phyloP scores from a whole-genome alignment of 2,113 vertebrate species.

The Todiramphus saurophagus region DNA sequence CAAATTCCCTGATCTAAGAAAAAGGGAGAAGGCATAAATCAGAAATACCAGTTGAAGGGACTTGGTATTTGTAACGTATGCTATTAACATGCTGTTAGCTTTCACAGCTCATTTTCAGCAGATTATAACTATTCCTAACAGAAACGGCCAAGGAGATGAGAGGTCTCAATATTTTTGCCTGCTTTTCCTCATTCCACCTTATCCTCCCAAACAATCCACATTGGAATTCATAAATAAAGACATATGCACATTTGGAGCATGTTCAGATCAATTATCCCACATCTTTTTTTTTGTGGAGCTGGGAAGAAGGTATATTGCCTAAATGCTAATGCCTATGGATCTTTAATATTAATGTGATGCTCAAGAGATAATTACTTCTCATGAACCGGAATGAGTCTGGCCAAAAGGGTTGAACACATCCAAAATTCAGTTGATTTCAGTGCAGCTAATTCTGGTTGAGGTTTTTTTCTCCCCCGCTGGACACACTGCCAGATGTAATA shows the following conservation, averaged over 20 bases:
- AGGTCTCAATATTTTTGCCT: conserved; percentile 17
- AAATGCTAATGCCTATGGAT: conserved; percentile 47
- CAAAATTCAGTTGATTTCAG: conserved; percentile 57
- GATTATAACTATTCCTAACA: conserved; percentile 24
- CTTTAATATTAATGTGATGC: conserved; percentile 65
- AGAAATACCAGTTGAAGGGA: neutral
- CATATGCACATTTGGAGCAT: conserved; percentile 56
- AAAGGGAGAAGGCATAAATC: neutral
- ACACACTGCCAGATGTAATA: conserved; percentile 63
- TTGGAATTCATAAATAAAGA: conserved; percentile 63
- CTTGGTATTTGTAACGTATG: neutral
- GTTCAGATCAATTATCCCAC: conserved; percentile 60
- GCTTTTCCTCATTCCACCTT: conserved; percentile 9
- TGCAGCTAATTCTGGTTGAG: conserved; percentile 43
- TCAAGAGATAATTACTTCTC: conserved; percentile 66
- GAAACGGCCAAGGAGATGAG: conserved; percentile 16
- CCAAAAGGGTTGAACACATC: conserved; percentile 54
- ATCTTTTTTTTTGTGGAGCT: conserved; percentile 28
- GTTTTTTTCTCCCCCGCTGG: neutral
- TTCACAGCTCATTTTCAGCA: conserved; percentile 26
- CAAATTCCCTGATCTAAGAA: neutral
- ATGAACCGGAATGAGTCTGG: conserved; percentile 54
- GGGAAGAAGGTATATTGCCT: conserved; percentile 53
- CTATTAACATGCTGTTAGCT: conserved; percentile 24
- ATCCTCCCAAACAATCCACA: conserved; percentile 42